Percentiles rank a stretch among this genome's conserved stretches.
Conservation (phyloP, 2,888 invertebrate species). For the Chalcosyrphus nemorum region DNA sequence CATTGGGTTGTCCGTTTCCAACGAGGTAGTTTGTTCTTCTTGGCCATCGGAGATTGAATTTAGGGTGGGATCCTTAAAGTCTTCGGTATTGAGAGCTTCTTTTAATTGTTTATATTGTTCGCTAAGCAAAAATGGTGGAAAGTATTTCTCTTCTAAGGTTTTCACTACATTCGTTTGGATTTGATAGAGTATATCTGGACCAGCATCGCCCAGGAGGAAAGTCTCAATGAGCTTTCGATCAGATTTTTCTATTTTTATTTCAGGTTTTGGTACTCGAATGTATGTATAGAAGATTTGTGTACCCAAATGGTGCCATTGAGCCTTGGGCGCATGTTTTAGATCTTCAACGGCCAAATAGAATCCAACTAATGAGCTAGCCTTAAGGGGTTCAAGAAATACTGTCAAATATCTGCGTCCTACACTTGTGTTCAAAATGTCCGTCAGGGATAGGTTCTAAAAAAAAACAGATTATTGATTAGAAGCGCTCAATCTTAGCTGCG, state of each 20-base stretch:
- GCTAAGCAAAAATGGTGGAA: slow-evolving; percentile 93
- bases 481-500: no score
- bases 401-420: slow-evolving; percentile 91
- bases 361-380: slow-evolving; percentile 92
- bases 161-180: slow-evolving; percentile 91
- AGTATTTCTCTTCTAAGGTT: slow-evolving; percentile 93
- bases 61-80: slow-evolving; percentile 81
- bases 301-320: slow-evolving; percentile 92
- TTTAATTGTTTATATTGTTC: slow-evolving; percentile 89
- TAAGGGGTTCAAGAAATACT: slow-evolving; percentile 91
- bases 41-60: slow-evolving; percentile 76
- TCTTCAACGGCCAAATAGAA: slow-evolving; percentile 95
- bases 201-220: slow-evolving; percentile 93
- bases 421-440: slow-evolving; percentile 89
- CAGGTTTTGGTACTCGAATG: slow-evolving; percentile 90
- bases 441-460: slow-evolving; percentile 87
- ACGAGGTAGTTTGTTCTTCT: slow-evolving; percentile 76
- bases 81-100: slow-evolving; percentile 80
- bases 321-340: slow-evolving; percentile 88
- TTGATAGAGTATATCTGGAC: slow-evolving; percentile 93
- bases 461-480: slow-evolving; percentile 18
- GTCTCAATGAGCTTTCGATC: slow-evolving; percentile 93
- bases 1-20: slow-evolving; percentile 78
- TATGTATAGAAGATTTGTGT: slow-evolving; percentile 96
- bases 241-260: slow-evolving; percentile 91